Percentiles rank a stretch among this genome's conserved stretches.
Evolutionary conservation across 2,888 invertebrate species (phyloP).

Genomic region (Cordilura impudica): DNA sequence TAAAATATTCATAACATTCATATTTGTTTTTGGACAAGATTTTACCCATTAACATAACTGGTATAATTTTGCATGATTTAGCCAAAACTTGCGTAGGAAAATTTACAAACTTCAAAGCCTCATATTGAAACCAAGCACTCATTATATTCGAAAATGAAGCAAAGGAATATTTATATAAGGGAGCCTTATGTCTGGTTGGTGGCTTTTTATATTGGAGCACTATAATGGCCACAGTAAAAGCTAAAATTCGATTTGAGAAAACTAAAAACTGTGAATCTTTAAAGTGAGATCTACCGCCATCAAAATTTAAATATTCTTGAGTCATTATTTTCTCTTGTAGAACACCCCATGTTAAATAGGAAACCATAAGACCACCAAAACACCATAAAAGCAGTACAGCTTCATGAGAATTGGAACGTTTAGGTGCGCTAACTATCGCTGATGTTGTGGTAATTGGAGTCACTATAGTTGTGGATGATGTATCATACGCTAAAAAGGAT

Average conservation of each 20-base stretch:
- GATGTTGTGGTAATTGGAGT: conserved; percentile 64
- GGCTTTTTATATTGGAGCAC: conserved; percentile 81
- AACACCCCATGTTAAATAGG: conserved; percentile 97
- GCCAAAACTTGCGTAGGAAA: conserved; percentile 98
- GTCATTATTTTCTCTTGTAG: conserved; percentile 99
- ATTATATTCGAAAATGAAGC: conserved; percentile 98
- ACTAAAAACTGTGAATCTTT: conserved; percentile 98
- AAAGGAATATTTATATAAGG: conserved; percentile 95
- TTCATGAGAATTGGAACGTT: conserved; percentile 81
- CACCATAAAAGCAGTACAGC: conserved; percentile 85
- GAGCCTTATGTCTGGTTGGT: conserved; percentile 86
- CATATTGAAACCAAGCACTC: conserved; percentile 99
- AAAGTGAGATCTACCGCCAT: conserved; percentile 84
- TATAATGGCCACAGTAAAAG: conserved; percentile 85
- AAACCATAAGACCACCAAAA: conserved; percentile 91
- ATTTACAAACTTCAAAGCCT: conserved; percentile 98
- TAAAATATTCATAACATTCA: conserved; percentile 93
- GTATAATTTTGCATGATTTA: conserved; percentile 98
- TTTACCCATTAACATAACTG: conserved; percentile 99
- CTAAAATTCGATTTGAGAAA: conserved; percentile 94
- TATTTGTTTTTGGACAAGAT: conserved; percentile 92
- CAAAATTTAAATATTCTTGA: conserved; percentile 83
- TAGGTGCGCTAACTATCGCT: conserved; percentile 65
- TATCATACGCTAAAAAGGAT: conserved; percentile 21
- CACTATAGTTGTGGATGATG: conserved; percentile 68